These are phyloP conservation scores for Pandemis corylana DNA, from an alignment of 2,888 invertebrate species.

Conservation along the genomic window DNA sequence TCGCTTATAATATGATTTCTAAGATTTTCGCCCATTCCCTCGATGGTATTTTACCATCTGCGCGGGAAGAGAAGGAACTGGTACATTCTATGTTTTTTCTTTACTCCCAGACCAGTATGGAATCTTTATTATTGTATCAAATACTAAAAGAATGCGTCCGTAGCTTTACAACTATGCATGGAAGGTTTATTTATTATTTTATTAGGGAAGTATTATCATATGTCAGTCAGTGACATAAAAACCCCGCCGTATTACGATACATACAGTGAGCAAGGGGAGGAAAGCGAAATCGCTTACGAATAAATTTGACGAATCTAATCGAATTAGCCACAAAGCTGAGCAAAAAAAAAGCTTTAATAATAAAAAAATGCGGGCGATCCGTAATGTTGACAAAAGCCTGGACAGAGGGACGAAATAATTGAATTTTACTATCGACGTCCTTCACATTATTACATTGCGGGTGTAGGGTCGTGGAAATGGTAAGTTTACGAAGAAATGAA, in stretches of 20 bases:
- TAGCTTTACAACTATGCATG: not conserved
- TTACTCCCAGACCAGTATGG: too few species aligned
- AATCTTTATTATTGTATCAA: too few species aligned
- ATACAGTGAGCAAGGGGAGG: constrained; percentile 13
- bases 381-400: constrained; percentile 44
- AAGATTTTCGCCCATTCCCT: too few species aligned
- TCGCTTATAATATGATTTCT: too few species aligned
- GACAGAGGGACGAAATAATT: constrained; percentile 60
- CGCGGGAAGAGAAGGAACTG: too few species aligned
- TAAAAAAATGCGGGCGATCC: constrained; percentile 52
- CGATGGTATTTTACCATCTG: too few species aligned
- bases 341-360: constrained; percentile 53
- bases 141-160: not conserved
- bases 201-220: too few species aligned
- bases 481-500: constrained; percentile 51
- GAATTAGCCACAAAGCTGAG: constrained; percentile 52
- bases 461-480: constrained; percentile 54
- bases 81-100: too few species aligned
- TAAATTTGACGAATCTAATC: constrained; percentile 48
- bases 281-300: constrained; percentile 28
- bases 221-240: not conserved
- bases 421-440: constrained; percentile 62
- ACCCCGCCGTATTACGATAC: not conserved
- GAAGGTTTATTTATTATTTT: not conserved
- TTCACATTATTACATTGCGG: constrained; percentile 62